phyloP scores from a whole-genome alignment of 2,888 invertebrate genomes.

The Drosophila peninsularis region DNA sequence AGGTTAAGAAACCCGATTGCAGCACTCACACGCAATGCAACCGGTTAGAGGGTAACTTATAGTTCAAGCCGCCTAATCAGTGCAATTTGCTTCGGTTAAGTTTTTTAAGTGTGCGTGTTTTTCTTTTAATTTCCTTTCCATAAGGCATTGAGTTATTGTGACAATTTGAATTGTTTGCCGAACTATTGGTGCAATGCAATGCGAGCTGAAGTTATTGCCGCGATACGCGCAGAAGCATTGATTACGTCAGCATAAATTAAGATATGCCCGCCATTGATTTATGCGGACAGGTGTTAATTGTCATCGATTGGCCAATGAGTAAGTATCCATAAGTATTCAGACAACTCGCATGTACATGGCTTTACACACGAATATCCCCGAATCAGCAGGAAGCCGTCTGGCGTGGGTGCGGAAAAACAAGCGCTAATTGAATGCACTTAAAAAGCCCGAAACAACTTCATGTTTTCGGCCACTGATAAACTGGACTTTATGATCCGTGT shows the following conservation, averaged over 20 bases:
- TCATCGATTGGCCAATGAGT: conserved; percentile 58
- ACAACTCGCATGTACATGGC: neutral
- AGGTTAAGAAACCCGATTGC: neutral
- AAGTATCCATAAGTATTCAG: conserved; percentile 42
- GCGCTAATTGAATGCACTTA: conserved; percentile 64
- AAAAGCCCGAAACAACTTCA: conserved; percentile 46
- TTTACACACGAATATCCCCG: conserved; percentile 1
- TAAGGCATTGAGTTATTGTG: conserved; percentile 64
- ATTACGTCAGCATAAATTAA: conserved; percentile 75
- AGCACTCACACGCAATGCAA: neutral
- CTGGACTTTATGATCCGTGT: conserved; percentile 47
- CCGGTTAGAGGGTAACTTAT: neutral
- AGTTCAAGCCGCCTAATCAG: neutral
- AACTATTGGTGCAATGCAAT: conserved; percentile 30
- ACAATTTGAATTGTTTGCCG: conserved; percentile 70
- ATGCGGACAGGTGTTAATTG: conserved; percentile 66
- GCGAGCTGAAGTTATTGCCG: conserved; percentile 43
- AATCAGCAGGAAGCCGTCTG: conserved; percentile 48
- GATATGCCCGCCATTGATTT: conserved; percentile 61
- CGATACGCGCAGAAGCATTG: conserved; percentile 62
- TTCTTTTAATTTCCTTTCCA: conserved; percentile 19
- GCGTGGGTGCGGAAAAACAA: conserved; percentile 42
- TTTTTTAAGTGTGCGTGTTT: conserved; percentile 16
- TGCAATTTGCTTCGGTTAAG: neutral
- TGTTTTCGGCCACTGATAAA: conserved; percentile 48